Conservation (phyloP, 2,888 invertebrate species). For the Auanema freiburgensis region DNA sequence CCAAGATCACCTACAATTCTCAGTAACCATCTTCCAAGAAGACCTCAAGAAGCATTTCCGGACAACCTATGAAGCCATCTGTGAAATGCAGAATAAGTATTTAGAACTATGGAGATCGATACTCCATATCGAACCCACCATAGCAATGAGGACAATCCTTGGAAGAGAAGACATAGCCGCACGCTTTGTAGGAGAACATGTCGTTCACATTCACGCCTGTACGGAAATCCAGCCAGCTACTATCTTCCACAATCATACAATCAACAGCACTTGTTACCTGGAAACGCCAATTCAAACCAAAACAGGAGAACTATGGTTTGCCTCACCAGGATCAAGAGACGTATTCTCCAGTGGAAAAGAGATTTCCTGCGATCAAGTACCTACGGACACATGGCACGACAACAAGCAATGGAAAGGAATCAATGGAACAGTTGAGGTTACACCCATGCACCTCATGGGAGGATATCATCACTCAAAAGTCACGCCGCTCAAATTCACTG, state of each 20-base stretch:
- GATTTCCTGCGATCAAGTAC: not conserved
- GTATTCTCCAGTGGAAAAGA: not conserved
- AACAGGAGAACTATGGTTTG: not conserved
- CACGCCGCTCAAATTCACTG: not conserved
- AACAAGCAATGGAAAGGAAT: not conserved
- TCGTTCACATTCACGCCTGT: constrained; percentile 19
- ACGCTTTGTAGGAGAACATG: constrained; percentile 17
- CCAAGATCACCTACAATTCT: not conserved
- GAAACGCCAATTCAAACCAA: constrained; percentile 19
- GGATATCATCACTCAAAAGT: not conserved
- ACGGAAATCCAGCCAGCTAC: not conserved
- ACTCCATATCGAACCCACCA: constrained; percentile 24
- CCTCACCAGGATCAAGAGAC: not conserved
- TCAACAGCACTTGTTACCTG: constrained; percentile 22
- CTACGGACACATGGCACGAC: not conserved
- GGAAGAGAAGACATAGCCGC: constrained; percentile 24
- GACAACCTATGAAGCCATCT: constrained; percentile 7
- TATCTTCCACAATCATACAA: constrained; percentile 13
- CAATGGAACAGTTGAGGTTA: not conserved
- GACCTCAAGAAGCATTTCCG: not conserved
- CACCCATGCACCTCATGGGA: not conserved
- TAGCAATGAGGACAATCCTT: constrained; percentile 23
- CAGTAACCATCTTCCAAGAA: not conserved
- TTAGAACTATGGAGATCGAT: constrained; percentile 16
- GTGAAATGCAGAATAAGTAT: constrained; percentile 22